Conservation (phyloP, 2,888 invertebrate species). For the Polyommatus iphigenia region DNA sequence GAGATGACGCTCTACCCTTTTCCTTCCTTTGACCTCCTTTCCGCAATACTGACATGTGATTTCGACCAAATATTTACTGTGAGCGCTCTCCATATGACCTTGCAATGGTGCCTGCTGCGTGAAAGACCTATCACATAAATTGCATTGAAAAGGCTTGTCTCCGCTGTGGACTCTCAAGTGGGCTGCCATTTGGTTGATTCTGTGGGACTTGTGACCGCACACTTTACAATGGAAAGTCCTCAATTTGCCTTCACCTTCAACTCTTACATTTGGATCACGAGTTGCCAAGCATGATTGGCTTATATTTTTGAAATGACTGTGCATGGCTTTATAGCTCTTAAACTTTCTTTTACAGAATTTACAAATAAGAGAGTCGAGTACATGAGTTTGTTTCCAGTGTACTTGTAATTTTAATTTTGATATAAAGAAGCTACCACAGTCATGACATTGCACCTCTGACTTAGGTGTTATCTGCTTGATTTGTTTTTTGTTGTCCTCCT, state of each 20-base stretch:
- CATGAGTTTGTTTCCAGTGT: conserved; percentile 54
- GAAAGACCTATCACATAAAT: conserved; percentile 53
- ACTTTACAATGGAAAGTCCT: conserved; percentile 55
- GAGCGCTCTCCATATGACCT: conserved; percentile 55
- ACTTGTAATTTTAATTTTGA: conserved; percentile 56
- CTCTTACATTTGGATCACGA: conserved; percentile 42
- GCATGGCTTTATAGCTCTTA: conserved; percentile 51
- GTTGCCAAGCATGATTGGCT: conserved; percentile 47
- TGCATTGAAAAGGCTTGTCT: conserved; percentile 56
- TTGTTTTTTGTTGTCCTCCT: neutral
- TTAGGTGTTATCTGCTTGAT: neutral
- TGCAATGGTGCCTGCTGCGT: conserved; percentile 58
- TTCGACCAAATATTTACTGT: conserved; percentile 52
- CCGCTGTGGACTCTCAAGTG: conserved; percentile 60
- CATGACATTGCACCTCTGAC: conserved; percentile 51
- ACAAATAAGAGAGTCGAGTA: conserved; percentile 47
- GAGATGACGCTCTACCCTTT: conserved; percentile 55
- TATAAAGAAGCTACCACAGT: conserved; percentile 52
- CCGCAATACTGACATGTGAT: conserved; percentile 64
- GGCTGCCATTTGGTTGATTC: conserved; percentile 54
- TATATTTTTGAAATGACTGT: conserved; percentile 48
- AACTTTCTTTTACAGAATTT: conserved; percentile 49
- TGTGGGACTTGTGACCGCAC: conserved; percentile 55
- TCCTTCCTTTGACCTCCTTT: conserved; percentile 56
- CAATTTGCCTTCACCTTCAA: conserved; percentile 54